phyloP scores from a whole-genome alignment of 2,113 vertebrate species.

The Charadrius vociferus region DNA sequence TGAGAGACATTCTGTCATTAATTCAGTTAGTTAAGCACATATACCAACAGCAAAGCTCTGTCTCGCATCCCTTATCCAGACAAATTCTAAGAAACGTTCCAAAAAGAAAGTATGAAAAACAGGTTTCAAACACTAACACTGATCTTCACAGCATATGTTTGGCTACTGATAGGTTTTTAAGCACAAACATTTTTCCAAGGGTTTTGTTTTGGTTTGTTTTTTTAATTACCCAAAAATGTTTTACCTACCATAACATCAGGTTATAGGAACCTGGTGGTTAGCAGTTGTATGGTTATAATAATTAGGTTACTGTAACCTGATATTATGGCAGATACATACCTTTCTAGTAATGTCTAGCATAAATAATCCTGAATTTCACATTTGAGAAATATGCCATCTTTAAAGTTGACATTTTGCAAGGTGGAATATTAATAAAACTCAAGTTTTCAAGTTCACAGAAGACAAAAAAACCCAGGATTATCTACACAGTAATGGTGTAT shows the following conservation, averaged over 20 bases:
- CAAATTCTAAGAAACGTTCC: neutral
- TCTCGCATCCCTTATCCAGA: neutral
- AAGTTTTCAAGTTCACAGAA: neutral
- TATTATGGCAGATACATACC: neutral
- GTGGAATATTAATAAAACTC: neutral
- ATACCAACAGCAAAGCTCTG: neutral
- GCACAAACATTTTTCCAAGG: neutral
- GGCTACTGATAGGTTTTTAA: neutral
- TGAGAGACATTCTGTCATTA: neutral
- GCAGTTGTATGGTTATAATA: neutral
- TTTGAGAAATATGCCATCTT: neutral
- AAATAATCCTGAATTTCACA: neutral
- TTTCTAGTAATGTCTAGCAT: neutral
- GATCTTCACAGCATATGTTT: neutral
- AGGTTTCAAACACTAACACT: neutral
- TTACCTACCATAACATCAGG: neutral
- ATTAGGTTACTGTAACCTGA: neutral
- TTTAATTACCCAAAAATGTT: accelerated
- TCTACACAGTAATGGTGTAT: neutral
- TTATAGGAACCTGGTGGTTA: neutral
- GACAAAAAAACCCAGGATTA: neutral
- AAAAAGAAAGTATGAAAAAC: neutral
- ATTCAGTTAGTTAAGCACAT: neutral
- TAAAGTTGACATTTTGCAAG: neutral
- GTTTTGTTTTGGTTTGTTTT: neutral